Evolutionary conservation across 2,888 invertebrate genomes (phyloP), one percentile per base, ranked within the genome.

Genomic region (Andricus curvator): DNA sequence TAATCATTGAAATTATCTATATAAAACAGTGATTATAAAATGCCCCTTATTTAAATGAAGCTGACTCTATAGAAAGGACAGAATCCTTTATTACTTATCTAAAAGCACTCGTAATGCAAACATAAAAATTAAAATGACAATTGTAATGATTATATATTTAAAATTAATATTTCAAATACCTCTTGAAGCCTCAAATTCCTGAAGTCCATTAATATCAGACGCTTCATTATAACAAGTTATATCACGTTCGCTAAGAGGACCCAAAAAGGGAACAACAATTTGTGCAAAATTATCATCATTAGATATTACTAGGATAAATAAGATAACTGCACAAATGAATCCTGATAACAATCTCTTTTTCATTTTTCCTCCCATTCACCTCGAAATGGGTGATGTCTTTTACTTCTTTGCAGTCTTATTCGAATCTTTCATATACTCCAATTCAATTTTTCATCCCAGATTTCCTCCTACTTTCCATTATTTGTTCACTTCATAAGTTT

Each of bases 251-350:
- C n/a, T 56, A 0, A 29, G n/a, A 25, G 78, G 13, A 0, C 85
- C 81, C 22, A 85, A 41, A n/a, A 86, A 88, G 4, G 86, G 85
- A 15, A 81, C 79, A 33, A 89, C 65, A 44, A 83, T 84, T 65
- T 85, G 83, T 9, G 88, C 80, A 15, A 90, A 80, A 15, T 87
- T 86, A 66, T 81, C 84, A 66, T 89, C 87, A 11, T 83, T 86
- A 5, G 86, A 88, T 5, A 89, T 86, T 79, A 88, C 85, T 13
- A 90, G 33, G 2, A 90, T 81, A 41, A 89, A 88, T 1, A 90
- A 81, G n/a, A 87, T 67, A 3, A 87, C 78, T 22, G 86, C 88
- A n/a, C 87, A 87, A 15, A 85, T 62, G 17, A 88, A 86, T 17
- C 85, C 87, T 13, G 88, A 67, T 1, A 89, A 1, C 11, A 90